These are phyloP conservation scores for Rhipidura dahli DNA, from an alignment of 2,113 vertebrate genomes.

Conservation along the genomic window DNA sequence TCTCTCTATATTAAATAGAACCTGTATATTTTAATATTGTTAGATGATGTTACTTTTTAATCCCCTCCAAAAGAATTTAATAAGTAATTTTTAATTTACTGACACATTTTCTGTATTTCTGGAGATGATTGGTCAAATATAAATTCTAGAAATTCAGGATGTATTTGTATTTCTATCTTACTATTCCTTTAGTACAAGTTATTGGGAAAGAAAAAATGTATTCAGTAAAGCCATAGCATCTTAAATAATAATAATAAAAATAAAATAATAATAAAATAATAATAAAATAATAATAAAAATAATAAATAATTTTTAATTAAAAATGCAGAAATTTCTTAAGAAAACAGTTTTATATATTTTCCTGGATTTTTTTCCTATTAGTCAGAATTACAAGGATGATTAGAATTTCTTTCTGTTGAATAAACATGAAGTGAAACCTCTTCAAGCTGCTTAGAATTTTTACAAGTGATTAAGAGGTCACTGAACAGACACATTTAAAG, in stretches of 20 bases:
- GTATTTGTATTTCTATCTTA: not conserved
- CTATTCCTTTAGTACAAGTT: not conserved
- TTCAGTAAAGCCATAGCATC: not conserved
- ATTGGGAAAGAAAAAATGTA: not conserved
- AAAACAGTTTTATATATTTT: not conserved
- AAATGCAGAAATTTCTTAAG: not conserved
- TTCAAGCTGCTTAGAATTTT: not conserved
- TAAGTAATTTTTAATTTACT: not conserved
- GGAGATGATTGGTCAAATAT: not conserved
- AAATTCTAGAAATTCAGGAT: not conserved
- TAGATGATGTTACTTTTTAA: not conserved
- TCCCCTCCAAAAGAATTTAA: not conserved
- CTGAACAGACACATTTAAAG: not conserved
- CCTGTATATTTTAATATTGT: not conserved
- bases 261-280: no score
- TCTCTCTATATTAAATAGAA: not conserved
- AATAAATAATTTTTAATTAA: no score
- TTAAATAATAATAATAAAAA: no score
- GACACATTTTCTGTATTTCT: not conserved
- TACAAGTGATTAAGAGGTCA: not conserved
- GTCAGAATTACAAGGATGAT: not conserved
- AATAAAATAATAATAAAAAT: no score
- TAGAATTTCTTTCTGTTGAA: not conserved
- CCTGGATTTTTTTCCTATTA: not conserved
- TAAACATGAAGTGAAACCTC: not conserved